Conservation (phyloP, 2,888 invertebrate genomes). For the Clunio marinus region DNA sequence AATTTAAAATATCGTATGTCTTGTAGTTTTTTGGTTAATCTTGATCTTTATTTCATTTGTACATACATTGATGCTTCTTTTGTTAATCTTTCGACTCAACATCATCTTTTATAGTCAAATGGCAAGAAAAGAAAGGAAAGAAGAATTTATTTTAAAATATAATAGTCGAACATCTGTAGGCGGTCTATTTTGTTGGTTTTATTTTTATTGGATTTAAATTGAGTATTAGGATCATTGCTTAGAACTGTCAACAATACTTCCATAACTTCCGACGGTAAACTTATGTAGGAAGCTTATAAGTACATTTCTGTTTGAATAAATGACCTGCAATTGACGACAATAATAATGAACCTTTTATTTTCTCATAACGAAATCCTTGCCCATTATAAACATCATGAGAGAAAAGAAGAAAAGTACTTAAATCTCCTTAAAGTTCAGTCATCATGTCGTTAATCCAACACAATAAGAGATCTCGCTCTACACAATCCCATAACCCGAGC, state of each 20-base stretch:
- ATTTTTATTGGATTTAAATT: background rate
- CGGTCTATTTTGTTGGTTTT: slow-evolving; percentile 22
- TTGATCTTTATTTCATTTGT: background rate
- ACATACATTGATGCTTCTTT: slow-evolving; percentile 28
- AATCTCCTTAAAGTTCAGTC: background rate
- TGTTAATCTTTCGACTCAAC: slow-evolving; percentile 3
- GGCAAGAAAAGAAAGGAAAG: background rate
- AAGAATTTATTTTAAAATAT: background rate
- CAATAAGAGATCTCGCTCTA: background rate
- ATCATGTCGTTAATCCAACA: background rate
- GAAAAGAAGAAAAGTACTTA: background rate
- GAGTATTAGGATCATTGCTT: background rate
- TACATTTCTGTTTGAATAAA: background rate
- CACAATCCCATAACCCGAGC: too few relatives aligned
- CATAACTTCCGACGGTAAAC: slow-evolving; percentile 16
- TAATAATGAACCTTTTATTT: background rate
- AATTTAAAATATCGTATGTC: slow-evolving; percentile 6
- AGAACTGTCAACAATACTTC: background rate
- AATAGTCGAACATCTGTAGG: slow-evolving; percentile 31
- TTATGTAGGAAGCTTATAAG: background rate
- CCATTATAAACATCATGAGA: background rate
- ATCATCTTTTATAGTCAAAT: too few relatives aligned
- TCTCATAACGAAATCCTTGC: slow-evolving; percentile 4
- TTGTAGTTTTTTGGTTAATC: background rate
- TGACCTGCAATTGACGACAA: background rate